These are phyloP conservation scores for Dastarcus helophoroides DNA, from an alignment of 2,888 invertebrate genomes.

Conservation along the genomic window DNA sequence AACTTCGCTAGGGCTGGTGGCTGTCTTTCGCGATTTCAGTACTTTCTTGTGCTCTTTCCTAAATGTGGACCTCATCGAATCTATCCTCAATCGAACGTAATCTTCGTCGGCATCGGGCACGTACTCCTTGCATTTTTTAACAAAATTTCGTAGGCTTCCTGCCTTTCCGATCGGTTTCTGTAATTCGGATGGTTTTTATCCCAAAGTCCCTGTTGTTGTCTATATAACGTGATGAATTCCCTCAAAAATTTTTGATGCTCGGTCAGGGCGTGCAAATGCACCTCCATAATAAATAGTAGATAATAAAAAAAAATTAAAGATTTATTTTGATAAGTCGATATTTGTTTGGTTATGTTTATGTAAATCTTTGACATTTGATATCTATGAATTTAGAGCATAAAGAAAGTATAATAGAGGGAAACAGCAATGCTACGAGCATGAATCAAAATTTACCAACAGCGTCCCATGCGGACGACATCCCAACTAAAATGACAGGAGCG, in stretches of 20 bases:
- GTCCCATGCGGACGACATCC: no score
- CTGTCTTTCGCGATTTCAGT: slow-evolving; percentile 15
- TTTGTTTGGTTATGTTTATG: no score
- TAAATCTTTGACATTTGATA: no score
- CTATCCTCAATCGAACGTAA: slow-evolving; percentile 19
- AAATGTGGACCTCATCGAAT: slow-evolving; percentile 18
- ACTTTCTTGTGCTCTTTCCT: slow-evolving; percentile 21
- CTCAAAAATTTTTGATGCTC: slow-evolving; percentile 18
- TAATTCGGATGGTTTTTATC: slow-evolving; percentile 20
- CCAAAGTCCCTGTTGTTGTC: slow-evolving; percentile 19
- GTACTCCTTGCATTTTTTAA: slow-evolving; percentile 17
- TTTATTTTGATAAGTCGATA: no score
- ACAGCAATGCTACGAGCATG: no score
- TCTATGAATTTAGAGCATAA: no score
- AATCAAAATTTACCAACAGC: no score
- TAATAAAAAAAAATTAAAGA: no score
- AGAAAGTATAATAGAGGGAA: no score
- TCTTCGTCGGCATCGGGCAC: slow-evolving; percentile 21
- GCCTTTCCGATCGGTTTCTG: slow-evolving; percentile 16
- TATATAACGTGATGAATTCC: slow-evolving; percentile 17
- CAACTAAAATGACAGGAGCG: no score
- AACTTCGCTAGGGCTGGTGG: slow-evolving; percentile 13
- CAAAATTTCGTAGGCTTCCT: slow-evolving; percentile 16
- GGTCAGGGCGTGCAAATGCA: slow-evolving; percentile 13
- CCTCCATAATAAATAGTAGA: no score